Evolutionary conservation across 2,797 vertebrate genomes (phyloP).

Genomic region (Sphenodon punctatus): DNA sequence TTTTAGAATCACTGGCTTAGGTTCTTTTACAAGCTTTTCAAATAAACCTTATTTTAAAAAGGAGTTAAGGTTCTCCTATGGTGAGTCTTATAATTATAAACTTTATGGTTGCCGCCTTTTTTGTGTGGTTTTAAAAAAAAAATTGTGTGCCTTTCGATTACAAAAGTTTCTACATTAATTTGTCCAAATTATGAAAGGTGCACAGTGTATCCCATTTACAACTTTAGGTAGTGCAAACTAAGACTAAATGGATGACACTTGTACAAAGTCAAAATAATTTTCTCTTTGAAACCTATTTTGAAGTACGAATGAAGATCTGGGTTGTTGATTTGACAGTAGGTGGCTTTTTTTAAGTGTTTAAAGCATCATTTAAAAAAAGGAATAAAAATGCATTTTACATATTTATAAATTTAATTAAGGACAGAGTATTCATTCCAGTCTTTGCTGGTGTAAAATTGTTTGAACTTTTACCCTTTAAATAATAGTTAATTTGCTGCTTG

Average conservation of each 20-base stretch:
- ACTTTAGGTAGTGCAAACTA: not conserved
- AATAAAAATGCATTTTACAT: too few relatives aligned
- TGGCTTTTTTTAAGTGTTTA: not conserved
- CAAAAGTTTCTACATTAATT: not conserved
- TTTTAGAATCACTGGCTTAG: too few relatives aligned
- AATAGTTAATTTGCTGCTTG: not conserved
- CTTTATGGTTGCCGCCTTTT: not conserved
- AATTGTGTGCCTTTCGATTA: not conserved
- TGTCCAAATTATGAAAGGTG: not conserved
- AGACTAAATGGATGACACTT: not conserved
- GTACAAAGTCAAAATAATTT: not conserved
- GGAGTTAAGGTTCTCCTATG: too few relatives aligned
- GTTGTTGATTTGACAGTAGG: not conserved
- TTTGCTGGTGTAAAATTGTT: not conserved
- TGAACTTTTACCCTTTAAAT: not conserved
- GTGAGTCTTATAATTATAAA: too few relatives aligned
- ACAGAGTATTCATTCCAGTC: not conserved
- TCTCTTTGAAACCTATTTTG: not conserved
- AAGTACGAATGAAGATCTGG: not conserved
- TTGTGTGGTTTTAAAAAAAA: not conserved
- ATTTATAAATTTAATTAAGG: not conserved
- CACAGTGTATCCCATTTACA: not conserved
- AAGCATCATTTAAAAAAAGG: not conserved
- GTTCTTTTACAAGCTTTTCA: too few relatives aligned
- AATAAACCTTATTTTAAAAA: too few relatives aligned